Evolutionary conservation across 35 echinoderm and acorn worm genomes (phyloP), one percentile per base, ranked within the genome.

Genomic region (Holothuria glaberrima): DNA sequence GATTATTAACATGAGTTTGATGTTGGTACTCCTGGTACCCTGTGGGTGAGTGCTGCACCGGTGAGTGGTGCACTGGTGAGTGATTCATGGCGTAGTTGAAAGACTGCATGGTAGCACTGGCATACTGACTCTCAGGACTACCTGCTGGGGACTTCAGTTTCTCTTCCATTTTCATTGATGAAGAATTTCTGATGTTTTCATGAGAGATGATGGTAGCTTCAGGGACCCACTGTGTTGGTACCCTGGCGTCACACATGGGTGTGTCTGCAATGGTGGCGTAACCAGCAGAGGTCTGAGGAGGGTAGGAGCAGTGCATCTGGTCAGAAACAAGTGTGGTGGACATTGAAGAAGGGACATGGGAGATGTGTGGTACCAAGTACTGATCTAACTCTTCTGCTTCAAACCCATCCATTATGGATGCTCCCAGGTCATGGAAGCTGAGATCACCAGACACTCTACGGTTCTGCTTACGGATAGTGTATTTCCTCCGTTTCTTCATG

Each of bases 351-450:
- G 67, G 57, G 80, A 41, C 56, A 68, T 84, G 26, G 28, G 48
- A 41, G 75, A 83, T 36, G 58, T 92, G 87, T 26, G 88, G 62
- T 33, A 86, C 87, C 32, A 94, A 82, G 81, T 92, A 94, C 71
- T 92, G 92, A 54, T 90, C 95, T 5, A 94, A 87, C 48, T 94
- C 90, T 50, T 93, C 90, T 10, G 89, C 52, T 7, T 80, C 87
- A 48, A 94, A 86, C 50, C 91, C 91, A 57, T 97, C 92, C 89
- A 97, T 97, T 30, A 91, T 92, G 22, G 91, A 63, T 28, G 90
- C 66, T 27, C 92, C 89, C 21, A 97, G 66, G 16, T 97, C 95
- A 48, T 83, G 58, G 20, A 97, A 57, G 33, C 89, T 88, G 3
- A 94, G 68, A 57, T 90, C 95, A 12, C 88, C 67, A 24, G 91